Conservation (phyloP, 2,797 vertebrate genomes). For the Gymnothorax reevesii region DNA sequence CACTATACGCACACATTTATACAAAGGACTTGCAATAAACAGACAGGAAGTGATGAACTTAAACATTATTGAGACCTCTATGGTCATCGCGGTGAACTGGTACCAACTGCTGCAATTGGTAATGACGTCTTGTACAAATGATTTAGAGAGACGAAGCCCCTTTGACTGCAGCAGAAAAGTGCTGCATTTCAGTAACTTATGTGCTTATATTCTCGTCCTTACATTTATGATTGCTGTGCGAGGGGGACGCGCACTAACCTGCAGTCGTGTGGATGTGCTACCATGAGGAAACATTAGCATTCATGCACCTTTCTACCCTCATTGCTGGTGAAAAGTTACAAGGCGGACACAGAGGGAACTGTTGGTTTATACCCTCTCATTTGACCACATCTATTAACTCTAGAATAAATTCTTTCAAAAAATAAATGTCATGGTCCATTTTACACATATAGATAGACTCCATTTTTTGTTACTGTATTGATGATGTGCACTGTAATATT, state of each 20-base stretch:
- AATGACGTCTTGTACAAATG: background rate
- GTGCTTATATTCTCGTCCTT: background rate
- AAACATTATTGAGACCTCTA: background rate
- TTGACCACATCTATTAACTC: background rate
- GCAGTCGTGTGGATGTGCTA: constrained; percentile 8
- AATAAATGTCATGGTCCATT: constrained; percentile 14
- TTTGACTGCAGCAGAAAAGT: background rate
- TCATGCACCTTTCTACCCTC: background rate
- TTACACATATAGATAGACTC: background rate
- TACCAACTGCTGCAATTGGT: background rate
- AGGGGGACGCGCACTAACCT: background rate
- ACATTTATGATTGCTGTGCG: background rate
- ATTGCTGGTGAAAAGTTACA: constrained; percentile 29
- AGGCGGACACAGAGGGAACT: background rate
- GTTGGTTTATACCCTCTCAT: background rate
- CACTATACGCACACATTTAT: constrained; percentile 40
- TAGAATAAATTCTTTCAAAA: constrained; percentile 17
- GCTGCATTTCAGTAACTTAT: background rate
- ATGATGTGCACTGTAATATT: constrained; percentile 11
- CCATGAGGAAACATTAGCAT: background rate
- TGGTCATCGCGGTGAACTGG: constrained; percentile 1
- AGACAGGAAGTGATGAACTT: constrained; percentile 4
- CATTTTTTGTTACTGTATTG: background rate
- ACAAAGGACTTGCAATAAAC: constrained; percentile 26
- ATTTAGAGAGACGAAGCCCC: background rate